Conservation (phyloP, 2,797 vertebrate species). For the Mormyrops boulengeri region DNA sequence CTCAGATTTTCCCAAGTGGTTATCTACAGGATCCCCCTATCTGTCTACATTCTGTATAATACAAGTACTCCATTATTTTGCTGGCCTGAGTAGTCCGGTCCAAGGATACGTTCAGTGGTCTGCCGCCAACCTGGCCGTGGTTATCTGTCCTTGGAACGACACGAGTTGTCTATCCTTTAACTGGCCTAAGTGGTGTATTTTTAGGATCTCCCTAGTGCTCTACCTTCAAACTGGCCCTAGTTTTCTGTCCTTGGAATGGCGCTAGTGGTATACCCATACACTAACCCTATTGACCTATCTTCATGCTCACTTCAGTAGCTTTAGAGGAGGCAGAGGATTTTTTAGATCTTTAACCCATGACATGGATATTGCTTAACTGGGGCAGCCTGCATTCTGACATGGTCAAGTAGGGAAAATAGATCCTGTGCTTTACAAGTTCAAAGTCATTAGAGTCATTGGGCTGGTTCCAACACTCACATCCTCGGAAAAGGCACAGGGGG, state of each 20-base stretch:
- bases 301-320: background rate
- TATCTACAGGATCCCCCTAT: background rate
- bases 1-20: background rate
- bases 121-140: background rate
- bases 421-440: background rate
- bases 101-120: background rate
- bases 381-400: background rate
- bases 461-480: background rate
- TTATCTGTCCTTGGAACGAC: background rate
- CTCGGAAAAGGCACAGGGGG: background rate
- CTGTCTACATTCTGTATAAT: background rate
- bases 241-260: background rate
- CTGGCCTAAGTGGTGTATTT: background rate
- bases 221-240: background rate
- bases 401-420: background rate
- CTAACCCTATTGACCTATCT: background rate
- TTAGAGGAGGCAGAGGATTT: background rate
- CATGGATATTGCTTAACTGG: background rate
- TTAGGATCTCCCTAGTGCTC: background rate
- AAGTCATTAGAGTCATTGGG: background rate
- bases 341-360: background rate
- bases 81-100: background rate
- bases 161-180: background rate
- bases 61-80: background rate
- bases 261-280: background rate